phyloP scores from a whole-genome alignment of 2,797 vertebrate genomes.

The Rhinella marina region DNA sequence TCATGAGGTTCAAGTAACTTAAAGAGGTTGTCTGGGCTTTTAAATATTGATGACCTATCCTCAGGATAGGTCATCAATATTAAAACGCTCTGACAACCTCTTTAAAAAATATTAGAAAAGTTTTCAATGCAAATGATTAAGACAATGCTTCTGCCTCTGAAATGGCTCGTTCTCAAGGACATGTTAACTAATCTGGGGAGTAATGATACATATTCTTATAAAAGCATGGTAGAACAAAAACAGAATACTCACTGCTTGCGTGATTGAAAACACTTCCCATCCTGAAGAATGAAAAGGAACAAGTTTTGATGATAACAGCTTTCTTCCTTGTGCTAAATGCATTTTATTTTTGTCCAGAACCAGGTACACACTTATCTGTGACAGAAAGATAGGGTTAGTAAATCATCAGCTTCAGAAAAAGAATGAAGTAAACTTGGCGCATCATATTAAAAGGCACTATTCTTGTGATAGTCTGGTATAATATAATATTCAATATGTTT shows the following conservation, averaged over 20 bases:
- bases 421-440: not conserved
- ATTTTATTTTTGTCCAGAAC: slow-evolving; percentile 73
- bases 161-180: no score
- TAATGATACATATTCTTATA: not conserved
- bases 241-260: slow-evolving; percentile 81
- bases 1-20: not conserved
- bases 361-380: slow-evolving; percentile 87
- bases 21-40: no score
- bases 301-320: slow-evolving; percentile 82
- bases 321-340: slow-evolving; percentile 74
- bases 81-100: no score
- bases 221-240: not conserved
- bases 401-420: not conserved
- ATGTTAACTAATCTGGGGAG: not conserved
- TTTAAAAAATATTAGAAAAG: not conserved
- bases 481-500: no score
- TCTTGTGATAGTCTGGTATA: not conserved
- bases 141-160: not conserved
- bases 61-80: no score
- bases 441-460: not conserved
- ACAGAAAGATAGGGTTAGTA: not conserved
- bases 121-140: not conserved
- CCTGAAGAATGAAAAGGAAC: slow-evolving; percentile 81
- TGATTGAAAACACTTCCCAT: slow-evolving; percentile 90
- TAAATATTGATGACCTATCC: no score